Evolutionary conservation across 1,140 invertebrate genomes (phyloP).

Genomic region (Eumaeus atala): DNA sequence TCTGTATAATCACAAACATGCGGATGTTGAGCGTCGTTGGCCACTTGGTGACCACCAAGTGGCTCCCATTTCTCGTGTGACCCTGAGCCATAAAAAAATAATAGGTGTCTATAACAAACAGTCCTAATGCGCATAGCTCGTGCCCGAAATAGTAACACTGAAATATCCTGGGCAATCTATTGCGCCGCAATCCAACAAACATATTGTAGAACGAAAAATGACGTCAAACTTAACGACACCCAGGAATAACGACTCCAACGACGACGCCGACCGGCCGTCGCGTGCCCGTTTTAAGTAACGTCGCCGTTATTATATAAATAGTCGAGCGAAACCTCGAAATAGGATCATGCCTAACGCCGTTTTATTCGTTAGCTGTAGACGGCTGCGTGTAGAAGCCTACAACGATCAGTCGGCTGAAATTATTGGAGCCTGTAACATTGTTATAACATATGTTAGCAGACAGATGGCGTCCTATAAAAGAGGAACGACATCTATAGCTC

Average conservation of each 20-base stretch:
- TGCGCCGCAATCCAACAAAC: too few relatives aligned
- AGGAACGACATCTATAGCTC: constrained; percentile 25
- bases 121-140: too few relatives aligned
- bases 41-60: too few relatives aligned
- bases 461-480: constrained; percentile 39
- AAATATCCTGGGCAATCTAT: too few relatives aligned
- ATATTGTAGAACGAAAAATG: constrained; percentile 11
- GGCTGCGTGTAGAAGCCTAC: constrained; percentile 38
- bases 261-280: background rate
- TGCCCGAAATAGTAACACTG: too few relatives aligned
- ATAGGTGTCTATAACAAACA: too few relatives aligned
- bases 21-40: too few relatives aligned
- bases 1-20: too few relatives aligned
- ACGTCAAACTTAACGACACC: constrained; percentile 2
- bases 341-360: constrained; percentile 38
- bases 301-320: constrained; percentile 1
- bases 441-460: constrained; percentile 16
- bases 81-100: too few relatives aligned
- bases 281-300: background rate
- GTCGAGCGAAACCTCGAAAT: constrained; percentile 37
- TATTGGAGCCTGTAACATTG: constrained; percentile 49
- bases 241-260: background rate
- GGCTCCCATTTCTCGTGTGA: too few relatives aligned
- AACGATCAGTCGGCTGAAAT: constrained; percentile 40
- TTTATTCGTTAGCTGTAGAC: constrained; percentile 42